These are phyloP conservation scores for Myotis daubentonii DNA, from an alignment of 2,797 vertebrate species.

Conservation along the genomic window DNA sequence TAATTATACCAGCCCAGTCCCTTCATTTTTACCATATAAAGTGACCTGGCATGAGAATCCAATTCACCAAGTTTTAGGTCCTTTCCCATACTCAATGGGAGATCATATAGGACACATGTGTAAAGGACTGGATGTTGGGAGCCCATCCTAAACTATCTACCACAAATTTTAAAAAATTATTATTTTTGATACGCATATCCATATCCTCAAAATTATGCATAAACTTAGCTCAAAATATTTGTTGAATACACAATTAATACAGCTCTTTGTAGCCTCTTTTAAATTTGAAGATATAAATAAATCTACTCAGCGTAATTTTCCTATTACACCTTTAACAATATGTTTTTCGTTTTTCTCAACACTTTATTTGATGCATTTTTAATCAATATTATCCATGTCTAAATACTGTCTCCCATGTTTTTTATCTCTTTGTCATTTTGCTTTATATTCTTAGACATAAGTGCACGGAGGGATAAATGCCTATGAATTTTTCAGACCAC, in stretches of 20 bases:
- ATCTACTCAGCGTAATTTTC: not conserved
- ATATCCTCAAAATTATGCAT: not conserved
- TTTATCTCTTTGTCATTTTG: not conserved
- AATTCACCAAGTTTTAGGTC: no score
- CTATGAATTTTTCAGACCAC: not conserved
- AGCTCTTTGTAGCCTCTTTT: not conserved
- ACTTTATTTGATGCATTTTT: not conserved
- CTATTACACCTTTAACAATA: not conserved
- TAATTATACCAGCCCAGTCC: not conserved
- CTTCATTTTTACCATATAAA: not conserved
- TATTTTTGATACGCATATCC: not conserved
- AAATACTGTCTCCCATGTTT: not conserved
- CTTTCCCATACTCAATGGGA: not conserved
- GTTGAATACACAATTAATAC: not conserved
- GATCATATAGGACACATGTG: rapidly evolving
- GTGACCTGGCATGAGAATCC: not conserved
- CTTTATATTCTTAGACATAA: not conserved
- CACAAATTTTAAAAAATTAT: not conserved
- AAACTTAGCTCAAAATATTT: not conserved
- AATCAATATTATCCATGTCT: not conserved
- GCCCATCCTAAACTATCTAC: not conserved
- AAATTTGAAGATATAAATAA: not conserved
- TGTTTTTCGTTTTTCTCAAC: conserved; percentile 11
- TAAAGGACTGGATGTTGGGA: not conserved
- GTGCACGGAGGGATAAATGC: not conserved